Evolutionary conservation across 2,113 vertebrate species (phyloP), one percentile per base, ranked within the genome.

Genomic region (Strix aluco): DNA sequence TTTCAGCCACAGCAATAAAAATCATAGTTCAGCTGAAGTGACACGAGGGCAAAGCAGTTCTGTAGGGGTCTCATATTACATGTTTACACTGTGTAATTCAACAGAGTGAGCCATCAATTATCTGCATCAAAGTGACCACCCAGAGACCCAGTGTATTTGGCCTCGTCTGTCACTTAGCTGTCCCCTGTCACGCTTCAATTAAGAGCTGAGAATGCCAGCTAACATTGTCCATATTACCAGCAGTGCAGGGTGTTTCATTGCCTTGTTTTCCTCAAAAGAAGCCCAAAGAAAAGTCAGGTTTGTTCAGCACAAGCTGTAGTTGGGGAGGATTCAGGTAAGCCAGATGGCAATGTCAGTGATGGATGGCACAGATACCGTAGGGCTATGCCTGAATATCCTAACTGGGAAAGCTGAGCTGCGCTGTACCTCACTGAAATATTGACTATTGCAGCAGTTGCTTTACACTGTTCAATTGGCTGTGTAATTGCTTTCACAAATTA

Each of bases 301-400:
- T 94, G 81, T 81, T 96, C 87, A 92, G 71, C 81, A 74, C 62
- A 86, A 55, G 71, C 79, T 81, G 74, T 40, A 82, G 75, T 0
- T 96, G 91, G 91, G 94, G 91, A 94, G 58, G 87, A 92, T 96
- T 97, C 95, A 94, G 95, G 94, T 96, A 81, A 96, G 90, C 91
- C 96, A 97, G 97, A 96, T 97, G 96, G 97, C 80, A 75, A 4
- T 86, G 94, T 80, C 93, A 97, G 91, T 97, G 92, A 97, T 97
- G 81, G 86, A 96, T 96, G 91, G 94, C 79, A 65, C 73, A 89
- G 78, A 62, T 55, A 80, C 73, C 10, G 5, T 49, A 79, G 91
- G 92, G 89, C 87, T 94, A 12, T 91, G 92, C 94, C 92, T 95
- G 91, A 83, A 40, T 91, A 65, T 94, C 91, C 81, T 82, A 57